phyloP scores from a whole-genome alignment of 2,888 invertebrate genomes.

The Caenorhabditis wallacei region DNA sequence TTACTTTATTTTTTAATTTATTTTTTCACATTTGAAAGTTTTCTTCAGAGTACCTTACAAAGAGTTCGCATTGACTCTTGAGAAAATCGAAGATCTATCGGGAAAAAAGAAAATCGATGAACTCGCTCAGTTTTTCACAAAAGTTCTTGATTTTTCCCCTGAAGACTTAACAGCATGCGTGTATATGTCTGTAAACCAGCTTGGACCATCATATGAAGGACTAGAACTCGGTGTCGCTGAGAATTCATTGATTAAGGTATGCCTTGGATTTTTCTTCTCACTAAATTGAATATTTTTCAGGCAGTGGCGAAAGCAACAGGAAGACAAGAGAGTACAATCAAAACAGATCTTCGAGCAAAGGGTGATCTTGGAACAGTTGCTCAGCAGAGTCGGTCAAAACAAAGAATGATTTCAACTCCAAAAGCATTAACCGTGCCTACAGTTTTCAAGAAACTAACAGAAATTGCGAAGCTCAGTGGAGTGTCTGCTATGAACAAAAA shows the following conservation, averaged over 20 bases:
- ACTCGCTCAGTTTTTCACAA: constrained; percentile 57
- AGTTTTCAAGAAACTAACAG: constrained; percentile 91
- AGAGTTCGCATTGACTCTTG: constrained; percentile 93
- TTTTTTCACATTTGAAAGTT: too few relatives aligned
- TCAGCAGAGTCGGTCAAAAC: constrained; percentile 85
- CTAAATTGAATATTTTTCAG: constrained; percentile 30
- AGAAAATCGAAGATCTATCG: constrained; percentile 90
- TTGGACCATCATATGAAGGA: constrained; percentile 97
- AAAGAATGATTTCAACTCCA: constrained; percentile 92
- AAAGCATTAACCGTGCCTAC: constrained; percentile 88
- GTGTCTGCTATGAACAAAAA: constrained; percentile 87
- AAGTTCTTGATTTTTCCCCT: constrained; percentile 87
- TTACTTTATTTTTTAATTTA: too few relatives aligned
- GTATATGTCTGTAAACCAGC: constrained; percentile 95
- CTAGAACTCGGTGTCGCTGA: constrained; percentile 96
- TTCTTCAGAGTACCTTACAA: constrained; percentile 94
- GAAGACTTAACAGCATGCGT: constrained; percentile 93
- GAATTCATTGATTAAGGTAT: constrained; percentile 93
- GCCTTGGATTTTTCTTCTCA: neutral
- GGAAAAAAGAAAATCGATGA: constrained; percentile 68
- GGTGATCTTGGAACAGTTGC: constrained; percentile 89
- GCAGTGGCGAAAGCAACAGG: constrained; percentile 72
- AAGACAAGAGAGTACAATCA: constrained; percentile 88
- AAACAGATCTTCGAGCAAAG: constrained; percentile 87
- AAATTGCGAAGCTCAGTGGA: constrained; percentile 92